A percentile compares a stretch with the other conserved stretches of the same genome.
These are phyloP conservation scores for Platalea minor DNA, from an alignment of 2,797 vertebrate species.

Conservation along the genomic window DNA sequence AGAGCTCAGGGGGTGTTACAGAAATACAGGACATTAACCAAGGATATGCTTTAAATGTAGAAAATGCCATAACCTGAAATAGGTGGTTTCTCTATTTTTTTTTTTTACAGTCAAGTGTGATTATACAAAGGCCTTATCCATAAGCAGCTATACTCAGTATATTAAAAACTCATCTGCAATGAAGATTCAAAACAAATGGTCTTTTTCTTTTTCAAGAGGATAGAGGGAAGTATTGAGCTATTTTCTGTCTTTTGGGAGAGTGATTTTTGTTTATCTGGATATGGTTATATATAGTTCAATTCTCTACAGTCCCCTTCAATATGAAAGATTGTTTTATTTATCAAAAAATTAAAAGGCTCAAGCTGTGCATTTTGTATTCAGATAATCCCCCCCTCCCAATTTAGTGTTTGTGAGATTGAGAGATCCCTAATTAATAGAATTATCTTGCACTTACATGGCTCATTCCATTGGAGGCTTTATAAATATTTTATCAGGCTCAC, in stretches of 20 bases:
- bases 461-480: slow-evolving; percentile 12
- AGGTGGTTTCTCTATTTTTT: not conserved
- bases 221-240: slow-evolving; percentile 29
- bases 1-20: not conserved
- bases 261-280: slow-evolving; percentile 43
- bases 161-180: not conserved
- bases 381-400: slow-evolving; percentile 11
- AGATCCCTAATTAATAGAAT: slow-evolving; percentile 57
- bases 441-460: slow-evolving; percentile 56
- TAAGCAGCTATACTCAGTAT: not conserved
- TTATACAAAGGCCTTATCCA: not conserved
- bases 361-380: slow-evolving; percentile 40
- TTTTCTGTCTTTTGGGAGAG: not conserved
- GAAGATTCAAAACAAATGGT: slow-evolving; percentile 28
- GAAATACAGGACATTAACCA: not conserved
- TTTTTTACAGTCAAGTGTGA: not conserved
- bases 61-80: not conserved
- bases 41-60: not conserved
- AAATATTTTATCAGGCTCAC: slow-evolving; percentile 59
- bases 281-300: slow-evolving; percentile 9
- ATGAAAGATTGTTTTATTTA: slow-evolving; percentile 52
- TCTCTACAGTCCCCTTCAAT: slow-evolving; percentile 11
- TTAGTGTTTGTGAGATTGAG: slow-evolving; percentile 31
- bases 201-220: not conserved
- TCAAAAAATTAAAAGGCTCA: slow-evolving; percentile 54